Base-by-base conservation (phyloP, 2,113 vertebrate species). In the Oceanodroma tethys region DNA sequence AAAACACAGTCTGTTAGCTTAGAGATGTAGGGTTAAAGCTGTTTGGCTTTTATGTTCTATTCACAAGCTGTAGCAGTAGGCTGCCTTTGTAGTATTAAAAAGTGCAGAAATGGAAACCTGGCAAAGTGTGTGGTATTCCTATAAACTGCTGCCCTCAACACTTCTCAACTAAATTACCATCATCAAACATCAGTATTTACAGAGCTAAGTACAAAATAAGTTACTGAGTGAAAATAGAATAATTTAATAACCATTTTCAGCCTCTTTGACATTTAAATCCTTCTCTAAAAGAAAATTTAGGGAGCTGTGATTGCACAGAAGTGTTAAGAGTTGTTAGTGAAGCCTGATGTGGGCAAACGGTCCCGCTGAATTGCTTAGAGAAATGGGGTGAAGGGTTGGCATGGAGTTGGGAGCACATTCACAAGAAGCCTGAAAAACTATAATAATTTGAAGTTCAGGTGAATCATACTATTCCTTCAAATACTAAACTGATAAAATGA, bases 71-170 rank as follows among this genome's bases (percentile, higher is more conserved):
- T 72, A 76, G 63, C 79, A 86, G 20, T 22, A 53, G 34, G 40
- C 50, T 94, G 62, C 53, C 50, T 94, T 63, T 70, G 42, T 71
- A 43, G n/a, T 75, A 45, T 50, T 81, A 48, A 63, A 94, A 94
- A 70, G 55, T 10, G 22, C 45, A 93, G 90, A 94, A 93, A 58
- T 53, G n/a, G 74, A 92, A 80, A 83, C 23, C 56, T 74, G n/a
- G 32, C 5, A 0, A 92, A 81, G 72, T n/a, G 9, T 81, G 63
- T 83, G 67, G 43, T 56, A 73, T 88, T 91, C 85, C 62, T 70
- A 29, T 65, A 65, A 90, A 91, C 55, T 86, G 26, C 68, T 67
- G 59, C 50, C 45, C 36, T 90, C 67, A 13, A 70, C 38, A 34
- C 55, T 66, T 73, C 70, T 66, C 45, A 76, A 38, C n/a, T 80